phyloP scores from a whole-genome alignment of 2,113 vertebrate genomes.

The Ahaetulla prasina region DNA sequence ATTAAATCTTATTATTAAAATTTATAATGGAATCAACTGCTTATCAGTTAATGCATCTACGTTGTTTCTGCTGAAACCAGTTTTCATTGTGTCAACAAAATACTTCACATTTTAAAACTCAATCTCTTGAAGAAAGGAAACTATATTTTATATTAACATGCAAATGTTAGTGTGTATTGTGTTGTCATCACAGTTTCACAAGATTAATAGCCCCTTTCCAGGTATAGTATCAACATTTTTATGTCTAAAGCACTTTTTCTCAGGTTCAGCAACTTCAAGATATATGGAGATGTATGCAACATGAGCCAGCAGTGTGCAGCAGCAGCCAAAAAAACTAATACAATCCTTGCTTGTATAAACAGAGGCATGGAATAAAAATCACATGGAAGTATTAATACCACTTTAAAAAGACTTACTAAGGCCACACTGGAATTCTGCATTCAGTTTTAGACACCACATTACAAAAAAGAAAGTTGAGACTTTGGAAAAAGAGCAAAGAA shows the following conservation, averaged over 20 bases:
- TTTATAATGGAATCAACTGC: conserved; percentile 48
- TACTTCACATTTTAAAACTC: conserved; percentile 30
- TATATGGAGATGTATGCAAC: background rate
- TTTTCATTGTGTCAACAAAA: conserved; percentile 50
- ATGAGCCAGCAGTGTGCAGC: no score
- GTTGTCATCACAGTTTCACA: background rate
- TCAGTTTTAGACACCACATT: background rate
- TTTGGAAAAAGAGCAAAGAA: background rate
- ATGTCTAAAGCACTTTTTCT: background rate
- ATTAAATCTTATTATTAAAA: conserved; percentile 44
- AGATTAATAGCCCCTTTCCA: background rate
- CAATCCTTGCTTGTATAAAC: no score
- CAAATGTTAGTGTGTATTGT: background rate
- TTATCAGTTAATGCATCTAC: conserved; percentile 44
- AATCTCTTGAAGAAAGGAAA: conserved; percentile 39
- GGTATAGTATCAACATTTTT: background rate
- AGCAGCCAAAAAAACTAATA: no score
- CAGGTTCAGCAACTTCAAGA: background rate
- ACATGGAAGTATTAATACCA: no score
- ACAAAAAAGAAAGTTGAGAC: background rate
- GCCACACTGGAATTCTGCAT: background rate
- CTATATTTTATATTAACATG: conserved; percentile 19
- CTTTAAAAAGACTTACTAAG: background rate
- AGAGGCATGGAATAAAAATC: no score
- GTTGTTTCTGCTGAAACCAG: conserved; percentile 45